A percentile compares a stretch with the other conserved stretches of the same genome.
These are phyloP conservation scores for Pecten maximus DNA, from an alignment of 2,888 invertebrate species.

Conservation along the genomic window DNA sequence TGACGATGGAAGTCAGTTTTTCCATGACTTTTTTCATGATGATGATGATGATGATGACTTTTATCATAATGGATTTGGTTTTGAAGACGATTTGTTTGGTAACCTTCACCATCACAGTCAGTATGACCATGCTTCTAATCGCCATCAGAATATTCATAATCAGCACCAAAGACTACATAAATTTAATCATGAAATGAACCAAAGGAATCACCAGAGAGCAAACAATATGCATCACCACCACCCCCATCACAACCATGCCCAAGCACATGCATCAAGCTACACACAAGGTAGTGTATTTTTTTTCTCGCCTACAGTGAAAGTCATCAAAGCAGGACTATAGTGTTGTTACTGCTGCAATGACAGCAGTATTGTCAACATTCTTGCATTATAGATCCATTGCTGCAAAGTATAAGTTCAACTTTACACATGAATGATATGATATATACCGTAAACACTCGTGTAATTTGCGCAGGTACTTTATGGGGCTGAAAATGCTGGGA, in stretches of 20 bases:
- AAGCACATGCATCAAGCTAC: conserved; percentile 1
- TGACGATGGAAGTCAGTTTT: conserved; percentile 76
- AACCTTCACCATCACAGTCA: conserved; percentile 60
- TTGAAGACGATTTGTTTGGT: conserved; percentile 57
- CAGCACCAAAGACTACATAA: conserved; percentile 53
- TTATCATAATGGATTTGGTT: conserved; percentile 52
- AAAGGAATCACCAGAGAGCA: conserved; percentile 49
- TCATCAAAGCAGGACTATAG: too few relatives aligned
- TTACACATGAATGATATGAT: too few relatives aligned
- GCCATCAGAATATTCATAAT: conserved; percentile 57
- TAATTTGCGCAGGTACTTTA: too few relatives aligned
- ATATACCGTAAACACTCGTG: too few relatives aligned
- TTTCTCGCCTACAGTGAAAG: too few relatives aligned
- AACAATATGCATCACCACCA: conserved; percentile 43
- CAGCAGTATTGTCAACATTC: too few relatives aligned
- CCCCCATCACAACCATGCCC: conserved; percentile 23
- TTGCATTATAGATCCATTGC: too few relatives aligned
- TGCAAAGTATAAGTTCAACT: too few relatives aligned
- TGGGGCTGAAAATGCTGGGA: too few relatives aligned
- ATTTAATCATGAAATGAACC: conserved; percentile 46
- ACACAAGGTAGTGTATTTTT: conserved; percentile 42
- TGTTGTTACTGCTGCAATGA: too few relatives aligned
- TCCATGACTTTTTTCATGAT: conserved; percentile 66
- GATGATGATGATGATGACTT: conserved; percentile 41
- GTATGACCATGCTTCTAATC: conserved; percentile 62